These are phyloP conservation scores for Nothobranchius furzeri DNA, from an alignment of 2,113 vertebrate genomes.

Conservation along the genomic window DNA sequence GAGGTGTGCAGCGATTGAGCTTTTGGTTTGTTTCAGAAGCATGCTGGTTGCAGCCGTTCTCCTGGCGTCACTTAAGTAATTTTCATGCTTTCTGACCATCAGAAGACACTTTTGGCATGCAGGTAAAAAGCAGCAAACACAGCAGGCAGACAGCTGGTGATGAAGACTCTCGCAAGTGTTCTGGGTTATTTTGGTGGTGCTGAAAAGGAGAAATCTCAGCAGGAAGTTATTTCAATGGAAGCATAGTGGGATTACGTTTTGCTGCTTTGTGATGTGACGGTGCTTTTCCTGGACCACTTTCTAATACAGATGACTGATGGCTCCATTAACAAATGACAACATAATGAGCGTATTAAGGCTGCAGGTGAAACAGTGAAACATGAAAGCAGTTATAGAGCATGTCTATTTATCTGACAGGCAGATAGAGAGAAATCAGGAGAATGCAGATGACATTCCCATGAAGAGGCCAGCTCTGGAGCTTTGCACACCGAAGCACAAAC, in stretches of 20 bases:
- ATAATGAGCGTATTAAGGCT: constrained; percentile 17
- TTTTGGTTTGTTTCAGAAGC: constrained; percentile 64
- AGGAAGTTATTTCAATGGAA: constrained; percentile 32
- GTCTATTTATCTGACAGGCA: constrained; percentile 55
- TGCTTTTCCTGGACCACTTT: neutral
- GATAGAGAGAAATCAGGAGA: constrained; percentile 52
- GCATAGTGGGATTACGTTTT: constrained; percentile 6
- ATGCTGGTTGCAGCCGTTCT: constrained; percentile 20
- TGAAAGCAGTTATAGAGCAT: constrained; percentile 42
- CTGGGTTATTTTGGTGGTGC: constrained; percentile 27
- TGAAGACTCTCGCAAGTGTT: constrained; percentile 23
- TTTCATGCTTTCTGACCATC: constrained; percentile 69
- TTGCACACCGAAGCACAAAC: constrained; percentile 50
- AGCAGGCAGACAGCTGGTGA: constrained; percentile 58
- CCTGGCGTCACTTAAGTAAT: constrained; percentile 19
- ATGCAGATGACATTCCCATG: constrained; percentile 46
- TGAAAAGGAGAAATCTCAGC: constrained; percentile 27
- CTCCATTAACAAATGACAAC: constrained; percentile 6
- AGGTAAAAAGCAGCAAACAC: constrained; percentile 79
- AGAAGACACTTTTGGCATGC: constrained; percentile 80
- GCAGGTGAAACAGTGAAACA: constrained; percentile 29
- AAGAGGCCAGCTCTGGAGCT: constrained; percentile 37
- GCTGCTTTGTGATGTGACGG: neutral
- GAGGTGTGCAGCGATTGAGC: constrained; percentile 82
- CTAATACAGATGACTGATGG: neutral